A percentile compares a stretch with the other conserved stretches of the same genome.
Evolutionary conservation across 2,888 invertebrate genomes (phyloP).

Genomic region (Acleris laterana): DNA sequence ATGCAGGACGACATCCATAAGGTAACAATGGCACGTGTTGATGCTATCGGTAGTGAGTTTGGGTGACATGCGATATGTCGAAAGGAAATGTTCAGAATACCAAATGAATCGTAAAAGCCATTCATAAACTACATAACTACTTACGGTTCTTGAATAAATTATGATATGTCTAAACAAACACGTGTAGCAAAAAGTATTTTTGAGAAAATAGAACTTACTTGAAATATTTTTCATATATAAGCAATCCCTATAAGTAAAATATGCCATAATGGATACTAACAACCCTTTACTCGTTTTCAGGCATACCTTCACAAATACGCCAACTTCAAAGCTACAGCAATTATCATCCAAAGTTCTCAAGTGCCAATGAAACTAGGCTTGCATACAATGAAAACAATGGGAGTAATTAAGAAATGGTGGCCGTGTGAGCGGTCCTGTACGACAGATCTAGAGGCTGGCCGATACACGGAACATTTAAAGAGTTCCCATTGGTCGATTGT

Average conservation of each 20-base stretch:
- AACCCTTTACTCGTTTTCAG: background rate
- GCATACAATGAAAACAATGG: slow-evolving; percentile 50
- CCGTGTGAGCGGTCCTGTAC: slow-evolving; percentile 46
- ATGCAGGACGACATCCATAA: slow-evolving; percentile 4
- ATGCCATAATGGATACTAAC: no score
- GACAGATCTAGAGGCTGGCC: slow-evolving; percentile 23
- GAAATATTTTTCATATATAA: no score
- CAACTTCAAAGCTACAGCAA: slow-evolving; percentile 24
- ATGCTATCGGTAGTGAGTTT: slow-evolving; percentile 29
- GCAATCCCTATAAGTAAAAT: no score
- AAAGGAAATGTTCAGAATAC: slow-evolving; percentile 37
- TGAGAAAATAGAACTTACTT: no score
- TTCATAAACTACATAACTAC: slow-evolving; percentile 54
- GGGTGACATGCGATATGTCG: slow-evolving; percentile 28
- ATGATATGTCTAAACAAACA: no score
- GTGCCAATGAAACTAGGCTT: slow-evolving; percentile 39
- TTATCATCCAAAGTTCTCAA: slow-evolving; percentile 40
- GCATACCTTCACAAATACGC: slow-evolving; percentile 20
- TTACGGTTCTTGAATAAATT: slow-evolving; percentile 47
- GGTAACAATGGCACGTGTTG: slow-evolving; percentile 33
- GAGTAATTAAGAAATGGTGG: slow-evolving; percentile 46
- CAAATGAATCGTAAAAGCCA: slow-evolving; percentile 38
- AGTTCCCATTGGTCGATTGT: slow-evolving; percentile 30
- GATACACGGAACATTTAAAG: slow-evolving; percentile 26
- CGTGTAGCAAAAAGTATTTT: no score